Evolutionary conservation across 2,113 vertebrate species (phyloP).

Genomic region (Aramus guarauna): DNA sequence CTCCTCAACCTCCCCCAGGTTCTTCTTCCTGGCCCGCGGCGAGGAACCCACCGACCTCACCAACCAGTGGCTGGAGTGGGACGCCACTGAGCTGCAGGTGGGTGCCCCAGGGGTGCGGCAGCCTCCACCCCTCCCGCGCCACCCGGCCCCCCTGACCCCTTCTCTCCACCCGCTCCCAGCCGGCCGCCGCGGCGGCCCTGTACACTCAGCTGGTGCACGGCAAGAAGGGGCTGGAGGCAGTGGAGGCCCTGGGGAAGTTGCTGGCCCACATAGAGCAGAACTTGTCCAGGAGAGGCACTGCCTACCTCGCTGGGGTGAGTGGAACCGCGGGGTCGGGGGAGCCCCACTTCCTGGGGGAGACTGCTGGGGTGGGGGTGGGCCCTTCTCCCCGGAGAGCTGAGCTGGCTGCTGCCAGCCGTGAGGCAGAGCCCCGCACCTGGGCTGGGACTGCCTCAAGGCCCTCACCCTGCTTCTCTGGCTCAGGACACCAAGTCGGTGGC

Average conservation of each 20-base stretch:
- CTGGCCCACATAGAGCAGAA: slow-evolving; percentile 80
- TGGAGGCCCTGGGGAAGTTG: slow-evolving; percentile 58
- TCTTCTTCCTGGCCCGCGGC: slow-evolving; percentile 81
- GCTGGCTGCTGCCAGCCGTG: rapidly evolving
- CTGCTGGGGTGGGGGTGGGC: background rate
- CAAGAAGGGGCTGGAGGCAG: slow-evolving; percentile 73
- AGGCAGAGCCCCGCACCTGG: background rate
- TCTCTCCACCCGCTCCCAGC: slow-evolving; percentile 63
- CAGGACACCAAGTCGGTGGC: slow-evolving; percentile 82
- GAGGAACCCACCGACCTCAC: slow-evolving; percentile 74
- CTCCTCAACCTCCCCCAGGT: slow-evolving; percentile 66
- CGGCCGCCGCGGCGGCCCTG: slow-evolving; percentile 75
- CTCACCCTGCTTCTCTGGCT: background rate
- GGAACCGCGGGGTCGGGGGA: rapidly evolving
- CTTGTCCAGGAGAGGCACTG: slow-evolving; percentile 63
- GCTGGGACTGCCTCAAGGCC: background rate
- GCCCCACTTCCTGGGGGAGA: rapidly evolving
- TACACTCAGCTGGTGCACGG: slow-evolving; percentile 81
- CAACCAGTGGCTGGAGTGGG: slow-evolving; percentile 93
- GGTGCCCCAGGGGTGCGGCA: background rate
- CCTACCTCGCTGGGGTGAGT: slow-evolving; percentile 83
- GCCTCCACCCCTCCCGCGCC: too few relatives aligned
- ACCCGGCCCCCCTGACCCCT: rapidly evolving
- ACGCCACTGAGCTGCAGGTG: slow-evolving; percentile 87
- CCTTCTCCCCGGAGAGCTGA: background rate